Evolutionary conservation across 2,113 vertebrate genomes (phyloP), one percentile per base, ranked within the genome.

Genomic region (Vulpes lagopus): DNA sequence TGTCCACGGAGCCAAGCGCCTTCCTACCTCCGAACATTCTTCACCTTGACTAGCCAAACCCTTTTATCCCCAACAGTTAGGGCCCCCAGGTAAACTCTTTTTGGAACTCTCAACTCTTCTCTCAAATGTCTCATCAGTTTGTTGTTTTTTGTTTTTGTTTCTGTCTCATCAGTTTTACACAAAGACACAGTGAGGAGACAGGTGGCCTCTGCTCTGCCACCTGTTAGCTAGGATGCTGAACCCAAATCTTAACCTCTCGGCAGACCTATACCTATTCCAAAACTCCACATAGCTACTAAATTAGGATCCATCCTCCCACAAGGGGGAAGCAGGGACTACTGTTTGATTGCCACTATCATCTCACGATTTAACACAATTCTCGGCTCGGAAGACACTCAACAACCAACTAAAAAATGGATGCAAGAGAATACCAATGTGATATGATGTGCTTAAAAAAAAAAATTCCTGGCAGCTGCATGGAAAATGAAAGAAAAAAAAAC

Each of bases 201-300:
- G 23, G 11, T 0, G 19, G 9, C 27, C 19, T 51, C 16, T 55
- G 8, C 25, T 73, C 23, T 43, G 55, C 67, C 73, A 14, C 53
- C 32, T 38, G 11, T 25, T 49, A 84, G 38, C 57, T 35, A 4
- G 74, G n/a, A 81, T n/a, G 4, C 8, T 5, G 35, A n/a, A 23
- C 1, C 0, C 11, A 30, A 62, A 82, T 64, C 15, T 49, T 65
- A 53, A 55, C 55, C 65, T 64, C n/a, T 35, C 67, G 22, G n/a
- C 4, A 69, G 60, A 78, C 51, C 16, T 73, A 20, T 2, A 17
- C 20, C 62, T 35, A 19, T 19, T 38, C 35, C 5, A 62, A 30
- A 30, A 17, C 43, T 2, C 27, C 0, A 1, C 1, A 16, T 15
- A 12, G 9, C 23, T 11, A 8, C 73, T 53, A 11, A 35, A 32